phyloP scores from a whole-genome alignment of 2,797 vertebrate genomes.

The Sibirionetta formosa region DNA sequence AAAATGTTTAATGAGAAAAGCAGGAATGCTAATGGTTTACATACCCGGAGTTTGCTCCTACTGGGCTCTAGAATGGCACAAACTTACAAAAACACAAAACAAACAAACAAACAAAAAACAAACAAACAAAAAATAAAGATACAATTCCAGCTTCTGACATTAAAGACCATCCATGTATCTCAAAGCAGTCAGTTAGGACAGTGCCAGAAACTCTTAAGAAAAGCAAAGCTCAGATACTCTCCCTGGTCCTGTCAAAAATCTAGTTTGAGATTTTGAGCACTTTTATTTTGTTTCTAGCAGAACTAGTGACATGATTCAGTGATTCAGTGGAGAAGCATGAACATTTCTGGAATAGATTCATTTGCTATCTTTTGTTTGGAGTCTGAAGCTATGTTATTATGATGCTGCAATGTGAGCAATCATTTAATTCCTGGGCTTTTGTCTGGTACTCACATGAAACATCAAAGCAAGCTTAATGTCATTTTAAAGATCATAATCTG shows the following conservation, averaged over 20 bases:
- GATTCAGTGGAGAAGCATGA: neutral
- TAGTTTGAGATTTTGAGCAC: neutral
- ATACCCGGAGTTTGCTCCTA: neutral
- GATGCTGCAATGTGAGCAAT: neutral
- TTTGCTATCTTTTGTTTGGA: neutral
- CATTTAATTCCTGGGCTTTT: constrained; percentile 48
- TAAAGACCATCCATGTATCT: neutral
- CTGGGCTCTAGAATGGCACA: neutral
- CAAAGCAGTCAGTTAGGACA: neutral
- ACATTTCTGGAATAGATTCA: neutral
- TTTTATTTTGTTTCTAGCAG: neutral
- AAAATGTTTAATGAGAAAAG: neutral
- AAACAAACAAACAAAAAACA: no score
- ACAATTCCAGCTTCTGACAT: neutral
- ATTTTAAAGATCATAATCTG: constrained; percentile 59
- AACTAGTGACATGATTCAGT: neutral
- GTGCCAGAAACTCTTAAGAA: neutral
- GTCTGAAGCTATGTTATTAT: neutral
- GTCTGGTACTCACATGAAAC: neutral
- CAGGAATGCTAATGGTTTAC: neutral
- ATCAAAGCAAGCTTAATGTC: constrained; percentile 52
- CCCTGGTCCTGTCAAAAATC: neutral
- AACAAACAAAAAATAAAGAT: neutral
- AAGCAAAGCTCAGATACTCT: neutral
- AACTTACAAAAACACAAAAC: neutral